These are phyloP conservation scores for Metridium senile DNA, from an alignment of 92 coral and sea anemone genomes.

Conservation along the genomic window DNA sequence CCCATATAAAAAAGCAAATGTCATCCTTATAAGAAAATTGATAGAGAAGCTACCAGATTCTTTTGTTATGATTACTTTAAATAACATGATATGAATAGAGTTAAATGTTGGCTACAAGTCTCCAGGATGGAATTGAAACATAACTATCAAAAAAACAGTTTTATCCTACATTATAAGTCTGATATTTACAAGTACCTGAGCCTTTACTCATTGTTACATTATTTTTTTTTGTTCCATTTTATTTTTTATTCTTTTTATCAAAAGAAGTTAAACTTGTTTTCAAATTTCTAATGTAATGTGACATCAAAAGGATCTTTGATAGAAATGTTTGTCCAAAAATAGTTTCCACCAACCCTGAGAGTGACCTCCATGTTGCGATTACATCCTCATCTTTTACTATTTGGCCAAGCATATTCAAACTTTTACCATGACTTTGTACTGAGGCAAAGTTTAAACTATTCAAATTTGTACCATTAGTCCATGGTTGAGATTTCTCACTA, in stretches of 20 bases:
- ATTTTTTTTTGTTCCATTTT: no score
- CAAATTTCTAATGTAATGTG: constrained; percentile 2
- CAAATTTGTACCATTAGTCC: neutral
- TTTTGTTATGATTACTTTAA: no score
- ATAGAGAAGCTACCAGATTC: no score
- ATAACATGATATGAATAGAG: no score
- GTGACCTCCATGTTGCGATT: constrained; percentile 25
- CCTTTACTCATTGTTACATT: no score
- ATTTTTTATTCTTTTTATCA: neutral
- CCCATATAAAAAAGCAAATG: no score
- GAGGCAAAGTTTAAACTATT: constrained; percentile 11
- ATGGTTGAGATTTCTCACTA: neutral
- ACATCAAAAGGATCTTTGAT: constrained; percentile 3
- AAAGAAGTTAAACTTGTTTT: neutral
- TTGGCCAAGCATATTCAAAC: constrained; percentile 52
- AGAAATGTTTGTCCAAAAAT: constrained; percentile 13
- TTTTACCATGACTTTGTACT: constrained; percentile 47
- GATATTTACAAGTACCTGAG: no score
- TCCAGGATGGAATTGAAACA: no score
- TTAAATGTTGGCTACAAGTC: no score
- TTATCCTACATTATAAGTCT: no score
- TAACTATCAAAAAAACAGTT: no score
- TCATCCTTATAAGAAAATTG: no score
- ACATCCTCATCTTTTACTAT: constrained; percentile 69
- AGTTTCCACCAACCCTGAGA: constrained; percentile 14